Evolutionary conservation across 2,888 invertebrate genomes (phyloP), one percentile per base, ranked within the genome.

Genomic region (Desoria tigrina): DNA sequence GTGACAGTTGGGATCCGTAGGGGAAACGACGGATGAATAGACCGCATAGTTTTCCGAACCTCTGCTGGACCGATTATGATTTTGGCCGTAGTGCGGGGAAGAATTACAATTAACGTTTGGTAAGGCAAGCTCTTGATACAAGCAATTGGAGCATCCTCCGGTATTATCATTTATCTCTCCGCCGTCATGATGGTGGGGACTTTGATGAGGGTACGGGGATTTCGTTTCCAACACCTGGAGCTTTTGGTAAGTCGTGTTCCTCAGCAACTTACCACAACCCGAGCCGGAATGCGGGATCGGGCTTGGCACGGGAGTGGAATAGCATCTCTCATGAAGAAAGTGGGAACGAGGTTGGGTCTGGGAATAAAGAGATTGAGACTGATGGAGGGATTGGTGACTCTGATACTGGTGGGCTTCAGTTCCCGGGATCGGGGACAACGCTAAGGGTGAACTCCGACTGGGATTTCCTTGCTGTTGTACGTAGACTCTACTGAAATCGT

Each of bases 121-220:
- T 16, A 70, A 23, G 55, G 66, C 66, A 2, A 67, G 55, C 54
- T 70, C 70, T 53, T 66, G 66, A 42, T 70, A 68, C n/a, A 65
- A 50, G 57, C 61, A 61, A 61, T 64, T 61, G 18, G 53, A 26
- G 56, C 65, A 68, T n/a, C 54, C 60, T n/a, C 32, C 14, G 2
- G 49, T 50, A 51, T 51, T 51, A 18, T 21, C 51, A 27, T 51
- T 51, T 4, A 6, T 51, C 51, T 51, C 21, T 23, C 24, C 26
- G 6, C 7, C 7, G 51, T 51, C 51, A 45, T 45, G 45, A 45
- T 9, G 45, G 16, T 45, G 39, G 9, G 9, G 45, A 21, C 16
- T 50, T 54, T 14, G 68, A 64, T n/a, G 68, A 58, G 14, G 51
- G 61, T 51, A 63, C 42, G 37, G 28, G 53, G 23, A 61, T 49